Base-by-base conservation (phyloP, 2,113 vertebrate genomes). In the Coracopsis vasa region DNA sequence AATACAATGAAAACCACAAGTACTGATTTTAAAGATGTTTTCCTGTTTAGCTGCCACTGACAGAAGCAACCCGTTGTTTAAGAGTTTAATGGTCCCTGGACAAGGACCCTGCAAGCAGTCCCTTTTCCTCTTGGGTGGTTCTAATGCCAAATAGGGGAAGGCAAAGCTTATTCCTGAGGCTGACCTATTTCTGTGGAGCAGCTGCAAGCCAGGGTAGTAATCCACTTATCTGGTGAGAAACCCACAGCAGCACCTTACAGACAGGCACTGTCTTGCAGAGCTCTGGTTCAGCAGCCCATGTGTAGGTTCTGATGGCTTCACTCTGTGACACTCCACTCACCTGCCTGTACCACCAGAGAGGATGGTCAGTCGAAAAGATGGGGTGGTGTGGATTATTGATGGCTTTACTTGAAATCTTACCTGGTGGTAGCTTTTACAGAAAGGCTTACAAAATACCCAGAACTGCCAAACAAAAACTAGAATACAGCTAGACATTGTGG, bases 131-230 rank as follows among this genome's bases (percentile, higher is more conserved):
- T 90, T 74, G 92, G 60, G 66, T 90, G 72, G 39, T 71, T 96
- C 82, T 78, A 35, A 90, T 83, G 47, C 33, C 88, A 86, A 74
- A 90, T 4, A 74, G 44, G 35, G 61, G 50, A 92, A 92, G 19
- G 82, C n/a, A 77, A 88, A 93, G 64, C 83, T 71, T 67, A 54
- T 74, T 96, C 21, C 33, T 23, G 33, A 88, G 50, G 42, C 69
- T 97, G 95, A 96, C 90, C 94, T 97, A 93, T 92, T 96, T 96
- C 47, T 84, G 61, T 39, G 65, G 73, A 91, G 94, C 92, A 96
- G 94, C 95, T 97, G 96, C 77, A 41, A 92, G 61, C 69, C 33
- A 31, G 94, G 64, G 24, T 90, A 93, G 80, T 86, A 90, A 96
- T 93, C 51, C 75, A 78, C 61, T 95, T 93, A 92, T 84, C 86